Percentiles rank a stretch among this genome's conserved stretches.
phyloP scores from a whole-genome alignment of 2,888 invertebrate genomes.

The Hyposoter didymator region DNA sequence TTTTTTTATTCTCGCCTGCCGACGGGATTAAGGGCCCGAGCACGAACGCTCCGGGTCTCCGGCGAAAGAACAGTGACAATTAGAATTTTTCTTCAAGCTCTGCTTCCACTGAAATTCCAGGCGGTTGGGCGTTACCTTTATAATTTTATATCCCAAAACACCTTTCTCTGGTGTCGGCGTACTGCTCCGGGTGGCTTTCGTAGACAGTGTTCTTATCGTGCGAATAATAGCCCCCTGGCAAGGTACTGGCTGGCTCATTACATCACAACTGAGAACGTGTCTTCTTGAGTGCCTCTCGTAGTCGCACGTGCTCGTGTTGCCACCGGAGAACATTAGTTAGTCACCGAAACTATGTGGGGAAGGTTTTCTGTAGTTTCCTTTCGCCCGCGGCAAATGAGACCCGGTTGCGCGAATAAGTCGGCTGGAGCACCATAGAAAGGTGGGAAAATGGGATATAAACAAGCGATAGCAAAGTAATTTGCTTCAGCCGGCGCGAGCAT shows the following conservation, averaged over 20 bases:
- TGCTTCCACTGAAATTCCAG: neutral
- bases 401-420: neutral
- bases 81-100: neutral
- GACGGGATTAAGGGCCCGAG: no score
- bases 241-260: neutral
- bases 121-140: neutral
- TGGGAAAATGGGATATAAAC: neutral
- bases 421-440: neutral
- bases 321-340: neutral
- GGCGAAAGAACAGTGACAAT: neutral
- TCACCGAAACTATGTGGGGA: neutral
- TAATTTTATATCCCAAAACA: neutral
- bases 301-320: neutral
- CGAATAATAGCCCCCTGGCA: neutral
- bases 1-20: neutral
- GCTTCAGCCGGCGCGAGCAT: no score
- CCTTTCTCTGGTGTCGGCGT: neutral
- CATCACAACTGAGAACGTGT: neutral
- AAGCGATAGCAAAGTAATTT: neutral
- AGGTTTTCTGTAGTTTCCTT: neutral
- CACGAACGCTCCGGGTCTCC: neutral
- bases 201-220: neutral
- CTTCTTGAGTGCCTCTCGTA: neutral
- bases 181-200: neutral
- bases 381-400: neutral